Evolutionary conservation across 1,140 invertebrate genomes (phyloP), one percentile per base, ranked within the genome.

Genomic region (Ladona fulva): DNA sequence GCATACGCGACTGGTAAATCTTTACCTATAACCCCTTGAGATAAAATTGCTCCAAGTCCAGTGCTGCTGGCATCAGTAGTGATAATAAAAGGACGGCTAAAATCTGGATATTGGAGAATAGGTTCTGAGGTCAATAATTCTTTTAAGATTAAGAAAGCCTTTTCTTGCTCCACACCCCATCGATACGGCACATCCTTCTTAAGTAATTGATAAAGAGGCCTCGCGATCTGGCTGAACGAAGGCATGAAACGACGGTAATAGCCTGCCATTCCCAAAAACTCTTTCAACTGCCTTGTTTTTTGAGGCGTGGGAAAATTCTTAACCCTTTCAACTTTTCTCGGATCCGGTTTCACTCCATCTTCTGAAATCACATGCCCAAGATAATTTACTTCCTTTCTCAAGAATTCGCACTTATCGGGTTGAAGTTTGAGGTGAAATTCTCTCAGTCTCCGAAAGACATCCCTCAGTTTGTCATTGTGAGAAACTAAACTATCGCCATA

Each of bases 1-100:
- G 83, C 83, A 79, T 84, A 87, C 1, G 81, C 81, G 25, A 86
- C 83, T 0, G 85, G 84, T 44, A 77, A 52, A 80, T 80, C 74
- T 78, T 78, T 0, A 76, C 79, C 79, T n/a, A 80, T 74, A 37
- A 78, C 74, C n/a, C 79, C 79, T 80, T 83, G 81, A 22, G 78
- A 77, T 6, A 82, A 37, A 11, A 82, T 78, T 0, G 78, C 79
- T 16, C 80, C 82, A 16, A 80, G 19, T 3, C 79, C 81, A 12
- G 74, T 74, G 29, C 79, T 78, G 77, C 76, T n/a, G n/a, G n/a
- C n/a, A n/a, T n/a, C n/a, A n/a, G n/a, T n/a, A n/a, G n/a, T n/a
- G n/a, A n/a, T n/a, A n/a, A n/a, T n/a, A n/a, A n/a, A n/a, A n/a
- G n/a, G n/a, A n/a, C n/a, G n/a, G n/a, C n/a, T n/a, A n/a, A 80